Conservation (phyloP, 2,888 invertebrate species). For the Rhagonycha lutea region DNA sequence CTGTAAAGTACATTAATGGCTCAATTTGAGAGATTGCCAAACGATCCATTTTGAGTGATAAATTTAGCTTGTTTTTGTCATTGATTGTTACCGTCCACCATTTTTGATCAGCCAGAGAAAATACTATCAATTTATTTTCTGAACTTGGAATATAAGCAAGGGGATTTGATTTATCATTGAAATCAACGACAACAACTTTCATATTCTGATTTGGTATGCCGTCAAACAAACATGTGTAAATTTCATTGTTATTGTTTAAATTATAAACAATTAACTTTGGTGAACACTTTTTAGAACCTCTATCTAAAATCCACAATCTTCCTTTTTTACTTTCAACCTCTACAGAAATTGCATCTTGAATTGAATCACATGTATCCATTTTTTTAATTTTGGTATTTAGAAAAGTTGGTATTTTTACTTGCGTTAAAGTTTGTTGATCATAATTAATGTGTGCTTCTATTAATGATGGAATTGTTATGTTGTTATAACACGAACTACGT, state of each 20-base stretch:
- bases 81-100: constrained; percentile 49
- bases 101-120: constrained; percentile 41
- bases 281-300: constrained; percentile 47
- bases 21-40: constrained; percentile 48
- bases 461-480: constrained; percentile 46
- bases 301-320: constrained; percentile 56
- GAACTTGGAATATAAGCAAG: constrained; percentile 52
- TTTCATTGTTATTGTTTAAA: constrained; percentile 45
- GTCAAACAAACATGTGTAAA: constrained; percentile 35
- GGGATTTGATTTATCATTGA: constrained; percentile 37
- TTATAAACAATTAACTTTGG: constrained; percentile 55
- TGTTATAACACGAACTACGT: constrained; percentile 44
- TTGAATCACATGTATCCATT: constrained; percentile 44
- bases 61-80: constrained; percentile 23
- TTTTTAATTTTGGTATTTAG: constrained; percentile 32
- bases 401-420: constrained; percentile 16
- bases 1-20: constrained; percentile 49
- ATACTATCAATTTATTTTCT: constrained; percentile 40
- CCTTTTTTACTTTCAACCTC: constrained; percentile 50
- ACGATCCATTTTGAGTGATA: constrained; percentile 43
- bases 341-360: constrained; percentile 52
- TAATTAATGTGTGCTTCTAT: constrained; percentile 53
- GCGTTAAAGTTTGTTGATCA: constrained; percentile 14
- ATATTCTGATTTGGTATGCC: constrained; percentile 41
- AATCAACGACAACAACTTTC: constrained; percentile 48